phyloP scores from a whole-genome alignment of 2,113 vertebrate genomes.

The Tor tambroides region DNA sequence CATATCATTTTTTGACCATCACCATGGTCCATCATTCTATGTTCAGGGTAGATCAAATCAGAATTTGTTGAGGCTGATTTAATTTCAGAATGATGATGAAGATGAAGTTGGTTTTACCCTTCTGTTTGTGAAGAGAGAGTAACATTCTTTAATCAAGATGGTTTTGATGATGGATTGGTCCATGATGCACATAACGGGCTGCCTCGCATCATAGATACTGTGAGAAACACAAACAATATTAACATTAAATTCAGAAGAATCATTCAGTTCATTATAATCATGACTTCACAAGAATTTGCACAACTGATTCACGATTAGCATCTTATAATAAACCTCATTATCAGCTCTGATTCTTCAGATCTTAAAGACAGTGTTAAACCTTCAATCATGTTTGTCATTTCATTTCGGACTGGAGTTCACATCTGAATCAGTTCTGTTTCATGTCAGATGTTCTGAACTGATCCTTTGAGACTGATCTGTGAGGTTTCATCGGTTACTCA shows the following conservation, averaged over 20 bases:
- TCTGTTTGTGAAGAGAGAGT: conserved; percentile 65
- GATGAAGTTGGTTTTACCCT: conserved; percentile 35
- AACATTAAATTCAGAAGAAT: neutral
- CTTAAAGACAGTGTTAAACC: neutral
- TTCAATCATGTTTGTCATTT: neutral
- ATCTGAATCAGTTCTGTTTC: neutral
- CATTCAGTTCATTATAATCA: neutral
- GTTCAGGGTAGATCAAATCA: too few species aligned
- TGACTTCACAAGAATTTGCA: too few species aligned
- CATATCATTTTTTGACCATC: too few species aligned
- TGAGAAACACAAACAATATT: neutral
- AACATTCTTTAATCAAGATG: conserved; percentile 73
- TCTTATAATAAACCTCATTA: neutral
- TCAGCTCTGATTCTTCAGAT: neutral
- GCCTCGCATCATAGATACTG: conserved; percentile 54
- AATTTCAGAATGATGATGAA: neutral
- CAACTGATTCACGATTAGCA: too few species aligned
- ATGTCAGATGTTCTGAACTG: neutral
- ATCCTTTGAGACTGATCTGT: neutral
- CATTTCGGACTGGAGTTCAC: neutral
- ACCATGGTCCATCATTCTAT: too few species aligned
- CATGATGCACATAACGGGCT: conserved; percentile 64
- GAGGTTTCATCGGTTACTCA: neutral
- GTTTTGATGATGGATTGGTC: conserved; percentile 67
- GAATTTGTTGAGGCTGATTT: too few species aligned